Conservation (phyloP, 2,888 invertebrate genomes). For the Watsonalla binaria region DNA sequence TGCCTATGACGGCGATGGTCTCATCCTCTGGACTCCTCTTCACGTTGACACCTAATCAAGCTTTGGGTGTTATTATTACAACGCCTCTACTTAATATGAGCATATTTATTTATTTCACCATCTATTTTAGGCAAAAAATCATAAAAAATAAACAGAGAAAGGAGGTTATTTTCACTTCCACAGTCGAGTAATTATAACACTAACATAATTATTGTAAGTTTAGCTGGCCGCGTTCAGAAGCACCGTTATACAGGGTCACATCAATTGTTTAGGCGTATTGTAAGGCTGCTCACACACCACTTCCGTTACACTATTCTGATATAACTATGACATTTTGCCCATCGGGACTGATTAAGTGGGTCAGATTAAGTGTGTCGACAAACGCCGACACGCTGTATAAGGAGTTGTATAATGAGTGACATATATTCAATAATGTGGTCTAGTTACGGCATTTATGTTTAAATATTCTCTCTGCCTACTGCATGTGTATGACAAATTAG, state of each 20-base stretch:
- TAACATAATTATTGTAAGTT: neutral
- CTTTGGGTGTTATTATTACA: too few species aligned
- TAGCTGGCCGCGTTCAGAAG: constrained; percentile 4
- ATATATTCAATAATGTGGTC: constrained; percentile 15
- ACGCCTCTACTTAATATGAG: too few species aligned
- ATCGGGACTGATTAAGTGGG: constrained; percentile 52
- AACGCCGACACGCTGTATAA: constrained; percentile 39
- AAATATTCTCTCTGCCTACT: too few species aligned
- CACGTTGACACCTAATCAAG: too few species aligned
- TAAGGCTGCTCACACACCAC: constrained; percentile 48
- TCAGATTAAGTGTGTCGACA: constrained; percentile 32
- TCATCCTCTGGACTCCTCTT: too few species aligned
- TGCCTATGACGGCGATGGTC: too few species aligned
- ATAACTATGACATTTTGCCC: constrained; percentile 75
- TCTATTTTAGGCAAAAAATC: too few species aligned
- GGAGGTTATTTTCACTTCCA: too few species aligned
- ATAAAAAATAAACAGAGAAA: too few species aligned
- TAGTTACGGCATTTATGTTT: constrained; percentile 7
- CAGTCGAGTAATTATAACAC: constrained; percentile 2
- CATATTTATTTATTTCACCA: too few species aligned
- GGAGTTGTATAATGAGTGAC: constrained; percentile 33
- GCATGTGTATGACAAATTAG: too few species aligned
- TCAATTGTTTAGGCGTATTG: constrained; percentile 35
- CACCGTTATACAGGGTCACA: constrained; percentile 48
- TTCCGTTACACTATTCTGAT: constrained; percentile 74